Percentiles rank a stretch among this genome's conserved stretches.
Evolutionary conservation across 1,140 invertebrate species (phyloP).

Genomic region (Oryctes rhinoceros): DNA sequence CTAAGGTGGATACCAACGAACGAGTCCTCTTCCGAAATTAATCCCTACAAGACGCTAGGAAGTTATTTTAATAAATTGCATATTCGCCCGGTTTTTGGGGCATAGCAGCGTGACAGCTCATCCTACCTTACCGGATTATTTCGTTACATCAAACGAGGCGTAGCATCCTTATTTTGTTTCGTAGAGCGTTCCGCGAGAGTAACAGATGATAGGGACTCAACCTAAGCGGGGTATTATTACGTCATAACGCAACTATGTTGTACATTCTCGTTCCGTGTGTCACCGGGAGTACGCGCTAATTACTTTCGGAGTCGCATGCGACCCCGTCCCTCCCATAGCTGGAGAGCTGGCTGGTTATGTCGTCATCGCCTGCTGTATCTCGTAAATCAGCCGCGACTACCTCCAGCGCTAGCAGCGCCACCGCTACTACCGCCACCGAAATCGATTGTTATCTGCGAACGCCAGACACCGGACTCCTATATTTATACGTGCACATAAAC

Average conservation of each 20-base stretch:
- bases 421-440: not conserved
- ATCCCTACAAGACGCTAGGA: not conserved
- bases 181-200: not conserved
- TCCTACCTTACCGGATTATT: not conserved
- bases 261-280: not conserved
- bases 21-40: not conserved
- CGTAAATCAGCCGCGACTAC: not conserved
- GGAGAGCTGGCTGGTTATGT: not conserved
- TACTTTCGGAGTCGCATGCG: not conserved
- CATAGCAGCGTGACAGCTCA: not conserved
- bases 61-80: constrained; percentile 2
- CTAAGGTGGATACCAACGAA: not conserved
- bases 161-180: not conserved
- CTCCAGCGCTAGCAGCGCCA: too few species aligned
- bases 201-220: not conserved
- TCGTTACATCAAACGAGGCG: not conserved
- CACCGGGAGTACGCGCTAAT: not conserved
- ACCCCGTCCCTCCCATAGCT: not conserved
- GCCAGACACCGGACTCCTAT: constrained; percentile 7
- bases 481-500: constrained; percentile 14
- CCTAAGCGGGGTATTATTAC: not conserved
- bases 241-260: not conserved
- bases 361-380: not conserved
- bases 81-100: not conserved
- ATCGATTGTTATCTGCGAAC: constrained; percentile 9